A percentile compares a stretch with the other conserved stretches of the same genome.
phyloP scores from a whole-genome alignment of 2,113 vertebrate genomes.

The Delphinapterus leucas region DNA sequence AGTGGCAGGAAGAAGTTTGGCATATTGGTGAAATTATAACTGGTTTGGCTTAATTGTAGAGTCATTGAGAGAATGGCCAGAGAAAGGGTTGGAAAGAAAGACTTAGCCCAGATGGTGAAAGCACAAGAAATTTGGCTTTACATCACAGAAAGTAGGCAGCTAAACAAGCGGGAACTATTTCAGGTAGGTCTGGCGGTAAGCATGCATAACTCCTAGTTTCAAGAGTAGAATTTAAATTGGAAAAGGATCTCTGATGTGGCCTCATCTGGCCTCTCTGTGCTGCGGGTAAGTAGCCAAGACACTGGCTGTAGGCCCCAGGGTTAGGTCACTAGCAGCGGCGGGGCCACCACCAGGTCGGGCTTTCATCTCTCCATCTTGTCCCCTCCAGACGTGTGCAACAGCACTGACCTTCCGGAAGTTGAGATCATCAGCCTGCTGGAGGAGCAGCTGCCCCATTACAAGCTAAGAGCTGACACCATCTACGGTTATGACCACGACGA shows the following conservation, averaged over 20 bases:
- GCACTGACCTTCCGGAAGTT: constrained; percentile 97
- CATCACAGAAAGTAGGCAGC: neutral
- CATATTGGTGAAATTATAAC: neutral
- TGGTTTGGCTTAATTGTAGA: neutral
- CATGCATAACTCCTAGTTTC: neutral
- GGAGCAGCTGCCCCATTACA: constrained; percentile 97
- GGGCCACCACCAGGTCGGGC: rapidly evolving
- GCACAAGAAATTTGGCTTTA: neutral
- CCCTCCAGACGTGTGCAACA: constrained; percentile 96
- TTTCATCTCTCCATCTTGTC: neutral
- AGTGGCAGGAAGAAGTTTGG: neutral
- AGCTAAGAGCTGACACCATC: constrained; percentile 96
- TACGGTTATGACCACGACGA: constrained; percentile 99
- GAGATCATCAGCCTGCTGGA: constrained; percentile 99
- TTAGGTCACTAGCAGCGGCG: rapidly evolving
- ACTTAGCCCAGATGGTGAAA: neutral
- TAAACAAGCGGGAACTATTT: neutral
- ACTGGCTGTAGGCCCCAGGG: rapidly evolving
- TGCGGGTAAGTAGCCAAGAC: neutral
- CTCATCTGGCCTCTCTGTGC: neutral
- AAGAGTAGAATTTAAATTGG: neutral
- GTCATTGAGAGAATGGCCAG: neutral
- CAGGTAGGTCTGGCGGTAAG: no score
- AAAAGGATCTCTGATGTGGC: neutral
- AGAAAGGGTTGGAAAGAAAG: neutral